These are phyloP conservation scores for Gymnogyps californianus DNA, from an alignment of 2,113 vertebrate species.

Conservation along the genomic window DNA sequence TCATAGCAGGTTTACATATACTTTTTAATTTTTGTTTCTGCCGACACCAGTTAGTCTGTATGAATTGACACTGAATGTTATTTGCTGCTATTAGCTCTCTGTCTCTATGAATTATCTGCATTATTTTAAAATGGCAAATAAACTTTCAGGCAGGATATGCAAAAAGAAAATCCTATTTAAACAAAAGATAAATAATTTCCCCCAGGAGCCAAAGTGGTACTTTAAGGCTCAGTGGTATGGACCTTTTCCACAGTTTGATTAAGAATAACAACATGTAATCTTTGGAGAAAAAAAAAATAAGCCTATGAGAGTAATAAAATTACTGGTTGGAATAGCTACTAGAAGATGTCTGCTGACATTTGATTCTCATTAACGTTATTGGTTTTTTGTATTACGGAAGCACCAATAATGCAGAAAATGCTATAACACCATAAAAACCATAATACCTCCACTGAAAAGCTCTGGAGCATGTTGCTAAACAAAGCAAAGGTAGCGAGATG, in stretches of 20 bases:
- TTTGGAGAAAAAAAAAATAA: neutral
- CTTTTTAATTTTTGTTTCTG: neutral
- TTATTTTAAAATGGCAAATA: neutral
- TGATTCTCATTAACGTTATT: neutral
- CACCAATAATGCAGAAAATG: neutral
- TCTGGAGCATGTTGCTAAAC: neutral
- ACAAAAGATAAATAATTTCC: neutral
- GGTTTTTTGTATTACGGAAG: neutral
- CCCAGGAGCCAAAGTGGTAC: neutral
- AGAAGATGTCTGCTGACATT: neutral
- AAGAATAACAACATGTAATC: neutral
- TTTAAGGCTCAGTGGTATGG: neutral
- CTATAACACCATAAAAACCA: neutral
- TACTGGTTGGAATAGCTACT: neutral
- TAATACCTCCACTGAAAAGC: neutral
- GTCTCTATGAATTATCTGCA: neutral
- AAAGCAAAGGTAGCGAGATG: neutral
- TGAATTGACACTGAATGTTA: neutral
- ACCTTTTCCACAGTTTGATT: neutral
- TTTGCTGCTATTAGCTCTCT: neutral
- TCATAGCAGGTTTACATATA: neutral
- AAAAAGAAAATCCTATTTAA: neutral
- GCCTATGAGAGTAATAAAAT: neutral
- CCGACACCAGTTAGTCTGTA: neutral
- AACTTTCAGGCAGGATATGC: neutral